phyloP scores from a whole-genome alignment of 2,113 vertebrate genomes.

The Copsychus sechellarum region DNA sequence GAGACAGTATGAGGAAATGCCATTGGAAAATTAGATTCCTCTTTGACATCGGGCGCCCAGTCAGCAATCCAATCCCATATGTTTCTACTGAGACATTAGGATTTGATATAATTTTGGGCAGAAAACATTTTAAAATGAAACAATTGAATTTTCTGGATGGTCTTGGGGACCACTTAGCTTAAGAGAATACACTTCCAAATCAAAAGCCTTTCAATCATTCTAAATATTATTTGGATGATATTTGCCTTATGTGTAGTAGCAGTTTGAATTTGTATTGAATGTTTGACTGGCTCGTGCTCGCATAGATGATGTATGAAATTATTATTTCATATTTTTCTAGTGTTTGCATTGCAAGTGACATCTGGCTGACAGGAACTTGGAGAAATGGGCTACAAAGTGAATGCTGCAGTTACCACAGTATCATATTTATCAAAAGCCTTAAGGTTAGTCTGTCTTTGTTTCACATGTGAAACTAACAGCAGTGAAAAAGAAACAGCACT shows the following conservation, averaged over 20 bases:
- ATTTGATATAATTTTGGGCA: slow-evolving; percentile 98
- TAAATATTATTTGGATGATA: slow-evolving; percentile 94
- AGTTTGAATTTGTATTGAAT: slow-evolving; percentile 88
- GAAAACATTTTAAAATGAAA: slow-evolving; percentile 96
- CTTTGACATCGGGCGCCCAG: slow-evolving; percentile 94
- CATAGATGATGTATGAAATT: slow-evolving; percentile 88
- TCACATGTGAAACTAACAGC: slow-evolving; percentile 62
- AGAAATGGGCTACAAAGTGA: slow-evolving; percentile 77
- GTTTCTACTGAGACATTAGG: slow-evolving; percentile 97
- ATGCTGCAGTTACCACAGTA: slow-evolving; percentile 75
- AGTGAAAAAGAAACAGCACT: slow-evolving; percentile 12
- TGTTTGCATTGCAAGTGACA: slow-evolving; percentile 86
- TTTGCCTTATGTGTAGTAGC: slow-evolving; percentile 85
- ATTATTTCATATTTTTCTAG: slow-evolving; percentile 88
- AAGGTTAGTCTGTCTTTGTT: slow-evolving; percentile 76
- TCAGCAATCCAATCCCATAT: slow-evolving; percentile 96
- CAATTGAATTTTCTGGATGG: slow-evolving; percentile 99
- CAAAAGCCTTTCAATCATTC: slow-evolving; percentile 99
- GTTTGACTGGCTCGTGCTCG: slow-evolving; percentile 85
- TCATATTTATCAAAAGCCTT: slow-evolving; percentile 80
- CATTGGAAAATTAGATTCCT: slow-evolving; percentile 98
- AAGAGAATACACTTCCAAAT: slow-evolving; percentile 99
- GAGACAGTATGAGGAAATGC: slow-evolving; percentile 94
- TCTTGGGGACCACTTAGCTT: slow-evolving; percentile 98
- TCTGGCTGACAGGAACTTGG: slow-evolving; percentile 81